These are phyloP conservation scores for Bombyx huttoni DNA, from an alignment of 2,888 invertebrate species.

Conservation along the genomic window DNA sequence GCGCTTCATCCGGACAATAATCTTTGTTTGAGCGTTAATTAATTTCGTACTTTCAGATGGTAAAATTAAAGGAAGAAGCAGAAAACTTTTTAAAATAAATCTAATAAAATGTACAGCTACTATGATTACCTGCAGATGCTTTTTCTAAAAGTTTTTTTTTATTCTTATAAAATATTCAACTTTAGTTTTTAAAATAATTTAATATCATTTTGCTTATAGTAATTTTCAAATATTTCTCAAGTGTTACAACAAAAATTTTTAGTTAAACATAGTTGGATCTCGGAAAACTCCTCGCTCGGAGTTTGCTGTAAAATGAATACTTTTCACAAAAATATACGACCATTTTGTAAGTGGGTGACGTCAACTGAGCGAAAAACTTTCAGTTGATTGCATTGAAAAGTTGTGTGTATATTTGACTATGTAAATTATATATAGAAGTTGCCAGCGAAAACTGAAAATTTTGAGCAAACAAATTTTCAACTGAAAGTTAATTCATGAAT, in stretches of 20 bases:
- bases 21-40: conserved; percentile 61
- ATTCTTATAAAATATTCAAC: not conserved
- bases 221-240: too few species aligned
- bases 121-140: not conserved
- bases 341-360: conserved; percentile 3
- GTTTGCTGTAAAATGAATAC: not conserved
- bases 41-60: conserved; percentile 40
- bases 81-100: conserved; percentile 21
- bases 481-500: conserved; percentile 22
- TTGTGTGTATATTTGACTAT: conserved; percentile 24
- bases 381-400: conserved; percentile 29
- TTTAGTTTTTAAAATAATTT: not conserved
- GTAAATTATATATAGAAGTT: conserved; percentile 20
- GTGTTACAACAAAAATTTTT: too few species aligned
- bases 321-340: conserved; percentile 1
- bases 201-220: too few species aligned
- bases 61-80: conserved; percentile 38
- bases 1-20: conserved; percentile 47
- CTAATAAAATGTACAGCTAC: conserved; percentile 1
- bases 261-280: too few species aligned
- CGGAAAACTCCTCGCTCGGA: too few species aligned
- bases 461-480: conserved; percentile 27
- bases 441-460: conserved; percentile 13
- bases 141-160: not conserved
- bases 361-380: conserved; percentile 14